Conservation (phyloP, 2,113 vertebrate species). For the Aythya baeri region DNA sequence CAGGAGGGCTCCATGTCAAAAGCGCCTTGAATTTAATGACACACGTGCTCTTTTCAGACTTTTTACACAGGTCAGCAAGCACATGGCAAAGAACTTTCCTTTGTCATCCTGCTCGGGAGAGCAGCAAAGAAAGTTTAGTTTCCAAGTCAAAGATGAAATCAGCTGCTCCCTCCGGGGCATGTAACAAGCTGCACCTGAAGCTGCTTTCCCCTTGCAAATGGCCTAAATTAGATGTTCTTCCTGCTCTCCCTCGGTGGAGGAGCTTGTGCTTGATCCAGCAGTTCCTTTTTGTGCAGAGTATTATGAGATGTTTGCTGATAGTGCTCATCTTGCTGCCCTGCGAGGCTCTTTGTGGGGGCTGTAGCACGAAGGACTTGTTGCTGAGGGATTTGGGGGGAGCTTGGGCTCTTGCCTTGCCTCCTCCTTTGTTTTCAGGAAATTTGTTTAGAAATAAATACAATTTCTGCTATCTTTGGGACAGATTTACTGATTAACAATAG, state of each 20-base stretch:
- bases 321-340: background rate
- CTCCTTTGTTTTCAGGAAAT: background rate
- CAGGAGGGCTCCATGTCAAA: background rate
- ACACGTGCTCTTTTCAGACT: background rate
- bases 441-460: background rate
- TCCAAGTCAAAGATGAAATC: background rate
- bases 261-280: background rate
- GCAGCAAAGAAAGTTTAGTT: background rate
- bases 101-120: background rate
- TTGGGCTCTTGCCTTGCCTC: background rate
- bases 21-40: conserved; percentile 37
- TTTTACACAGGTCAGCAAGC: background rate
- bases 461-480: background rate
- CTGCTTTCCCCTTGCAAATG: background rate
- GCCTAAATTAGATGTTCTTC: background rate
- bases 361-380: background rate
- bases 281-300: background rate
- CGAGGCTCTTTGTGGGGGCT: background rate
- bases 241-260: background rate
- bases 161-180: background rate
- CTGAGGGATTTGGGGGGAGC: background rate
- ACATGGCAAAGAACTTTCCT: conserved; percentile 9
- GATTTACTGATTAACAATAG: background rate
- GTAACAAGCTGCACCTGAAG: background rate
- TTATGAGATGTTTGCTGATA: background rate